A percentile compares a stretch with the other conserved stretches of the same genome.
phyloP scores from a whole-genome alignment of 1,140 invertebrate species.

The Diabrotica undecimpunctata region DNA sequence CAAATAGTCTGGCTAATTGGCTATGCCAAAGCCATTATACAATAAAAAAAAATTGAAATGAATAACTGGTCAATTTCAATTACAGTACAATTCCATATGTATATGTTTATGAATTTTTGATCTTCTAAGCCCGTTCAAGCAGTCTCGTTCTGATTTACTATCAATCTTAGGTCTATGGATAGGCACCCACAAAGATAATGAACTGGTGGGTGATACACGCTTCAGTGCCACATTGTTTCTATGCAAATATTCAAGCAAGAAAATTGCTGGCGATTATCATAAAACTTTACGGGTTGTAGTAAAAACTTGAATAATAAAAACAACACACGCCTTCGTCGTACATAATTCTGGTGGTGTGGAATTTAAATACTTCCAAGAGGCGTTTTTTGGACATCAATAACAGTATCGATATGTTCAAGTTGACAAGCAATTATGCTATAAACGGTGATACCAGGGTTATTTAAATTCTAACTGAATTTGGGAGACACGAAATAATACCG shows the following conservation, averaged over 20 bases:
- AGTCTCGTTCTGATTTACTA: background rate
- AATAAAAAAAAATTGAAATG: no score
- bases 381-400: background rate
- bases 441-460: no score
- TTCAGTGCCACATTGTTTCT: background rate
- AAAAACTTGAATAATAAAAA: background rate
- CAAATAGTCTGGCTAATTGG: no score
- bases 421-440: no score
- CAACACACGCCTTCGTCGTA: background rate
- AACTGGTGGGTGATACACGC: conserved; percentile 1
- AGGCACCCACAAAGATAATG: background rate
- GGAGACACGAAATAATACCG: no score
- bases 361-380: background rate
- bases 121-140: background rate
- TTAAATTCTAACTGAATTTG: no score
- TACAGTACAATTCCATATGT: no score
- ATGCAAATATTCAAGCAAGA: background rate
- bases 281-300: background rate
- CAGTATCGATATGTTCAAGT: no score
- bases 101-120: background rate
- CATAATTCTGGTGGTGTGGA: no score
- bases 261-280: background rate
- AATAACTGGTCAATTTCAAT: no score
- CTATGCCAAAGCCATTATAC: no score
- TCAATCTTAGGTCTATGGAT: background rate